These are phyloP conservation scores for Eupithecia insigniata DNA, from an alignment of 2,888 invertebrate species.

Conservation along the genomic window DNA sequence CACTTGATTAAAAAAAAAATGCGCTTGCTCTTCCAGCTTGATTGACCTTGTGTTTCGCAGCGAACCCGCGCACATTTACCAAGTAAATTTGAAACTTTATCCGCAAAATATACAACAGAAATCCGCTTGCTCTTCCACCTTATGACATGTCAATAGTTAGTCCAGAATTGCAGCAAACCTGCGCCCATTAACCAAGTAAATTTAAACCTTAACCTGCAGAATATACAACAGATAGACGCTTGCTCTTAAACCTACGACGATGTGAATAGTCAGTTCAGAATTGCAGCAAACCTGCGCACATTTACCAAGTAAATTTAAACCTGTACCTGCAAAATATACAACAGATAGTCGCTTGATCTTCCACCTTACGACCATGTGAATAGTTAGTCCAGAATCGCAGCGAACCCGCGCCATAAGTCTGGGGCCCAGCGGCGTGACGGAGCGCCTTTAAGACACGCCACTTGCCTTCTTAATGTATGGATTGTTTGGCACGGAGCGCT, in stretches of 20 bases:
- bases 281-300: conserved; percentile 55
- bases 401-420: conserved; percentile 65
- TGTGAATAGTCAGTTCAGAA: conserved; percentile 57
- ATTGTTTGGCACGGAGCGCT: conserved; percentile 55
- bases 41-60: too few species aligned
- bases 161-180: conserved; percentile 6
- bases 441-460: conserved; percentile 64
- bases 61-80: conserved; percentile 16
- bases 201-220: not conserved
- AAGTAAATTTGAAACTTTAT: not conserved
- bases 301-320: conserved; percentile 1
- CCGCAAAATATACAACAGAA: not conserved
- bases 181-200: conserved; percentile 17
- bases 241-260: not conserved
- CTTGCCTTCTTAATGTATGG: conserved; percentile 70
- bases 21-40: conserved; percentile 23
- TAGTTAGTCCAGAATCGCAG: conserved; percentile 61
- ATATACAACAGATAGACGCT: not conserved
- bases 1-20: not conserved
- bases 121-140: conserved; percentile 1
- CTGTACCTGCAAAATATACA: not conserved
- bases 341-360: conserved; percentile 5
- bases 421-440: conserved; percentile 63
- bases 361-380: conserved; percentile 19
- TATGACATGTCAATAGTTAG: not conserved